Conservation (phyloP, 2,888 invertebrate species). For the Tryphoninae sp. region DNA sequence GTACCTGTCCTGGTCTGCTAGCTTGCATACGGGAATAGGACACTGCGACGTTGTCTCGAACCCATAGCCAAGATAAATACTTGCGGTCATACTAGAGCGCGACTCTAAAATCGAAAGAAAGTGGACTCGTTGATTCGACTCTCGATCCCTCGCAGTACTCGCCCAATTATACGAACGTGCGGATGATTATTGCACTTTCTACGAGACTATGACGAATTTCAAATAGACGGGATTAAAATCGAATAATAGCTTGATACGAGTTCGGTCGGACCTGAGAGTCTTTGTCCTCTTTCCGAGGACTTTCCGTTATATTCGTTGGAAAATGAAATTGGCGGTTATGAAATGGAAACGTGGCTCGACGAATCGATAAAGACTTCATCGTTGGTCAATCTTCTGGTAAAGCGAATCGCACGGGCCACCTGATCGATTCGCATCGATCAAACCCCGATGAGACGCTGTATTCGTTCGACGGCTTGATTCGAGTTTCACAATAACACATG, state of each 20-base stretch:
- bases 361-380: too few species aligned
- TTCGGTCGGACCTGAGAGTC: too few species aligned
- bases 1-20: slow-evolving; percentile 45
- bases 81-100: neutral
- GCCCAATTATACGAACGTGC: neutral
- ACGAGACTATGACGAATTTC: neutral
- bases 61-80: slow-evolving; percentile 18
- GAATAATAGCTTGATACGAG: neutral
- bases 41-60: neutral
- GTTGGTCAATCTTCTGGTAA: neutral
- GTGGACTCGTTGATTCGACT: slow-evolving; percentile 20
- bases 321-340: too few species aligned
- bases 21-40: slow-evolving; percentile 28
- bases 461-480: slow-evolving; percentile 48
- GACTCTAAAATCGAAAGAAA: slow-evolving; percentile 67
- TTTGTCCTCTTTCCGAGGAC: too few species aligned
- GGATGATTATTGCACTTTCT: neutral
- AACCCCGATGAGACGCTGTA: slow-evolving; percentile 7
- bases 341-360: too few species aligned
- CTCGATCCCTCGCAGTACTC: neutral
- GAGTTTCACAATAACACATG: slow-evolving; percentile 46
- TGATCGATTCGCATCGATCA: slow-evolving; percentile 59
- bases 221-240: neutral
- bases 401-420: slow-evolving; percentile 48
- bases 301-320: too few species aligned